Evolutionary conservation across 2,113 vertebrate species (phyloP).

Genomic region (Sigmodon hispidus): DNA sequence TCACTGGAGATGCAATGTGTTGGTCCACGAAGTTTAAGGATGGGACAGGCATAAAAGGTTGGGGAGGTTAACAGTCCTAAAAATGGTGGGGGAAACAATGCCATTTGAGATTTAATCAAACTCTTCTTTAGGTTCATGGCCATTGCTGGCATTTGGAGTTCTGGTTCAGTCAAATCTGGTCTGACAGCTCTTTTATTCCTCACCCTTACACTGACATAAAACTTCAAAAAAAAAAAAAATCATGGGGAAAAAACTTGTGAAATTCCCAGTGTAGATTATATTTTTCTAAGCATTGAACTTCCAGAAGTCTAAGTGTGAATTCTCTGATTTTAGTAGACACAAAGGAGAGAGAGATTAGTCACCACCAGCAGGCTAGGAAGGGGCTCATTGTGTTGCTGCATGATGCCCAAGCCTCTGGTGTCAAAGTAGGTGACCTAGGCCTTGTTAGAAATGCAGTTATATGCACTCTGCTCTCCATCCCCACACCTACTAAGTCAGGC

Average conservation of each 20-base stretch:
- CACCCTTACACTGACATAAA: accelerated
- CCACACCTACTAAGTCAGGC: not conserved
- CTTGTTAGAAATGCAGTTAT: not conserved
- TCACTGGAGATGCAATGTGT: not conserved
- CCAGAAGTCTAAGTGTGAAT: not conserved
- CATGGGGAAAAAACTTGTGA: not conserved
- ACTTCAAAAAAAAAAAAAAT: not conserved
- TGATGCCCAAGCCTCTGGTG: not conserved
- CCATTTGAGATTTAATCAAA: not conserved
- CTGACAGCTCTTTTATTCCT: not conserved
- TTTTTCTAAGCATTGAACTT: not conserved
- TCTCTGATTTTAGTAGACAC: not conserved
- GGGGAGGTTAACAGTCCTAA: not conserved
- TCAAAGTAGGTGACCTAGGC: not conserved
- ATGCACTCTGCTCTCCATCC: accelerated
- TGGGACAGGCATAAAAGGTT: not conserved
- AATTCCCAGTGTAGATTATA: not conserved
- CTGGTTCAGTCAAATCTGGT: accelerated
- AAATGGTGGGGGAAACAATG: not conserved
- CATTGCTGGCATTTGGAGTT: accelerated
- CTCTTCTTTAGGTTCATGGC: no score
- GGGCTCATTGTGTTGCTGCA: not conserved
- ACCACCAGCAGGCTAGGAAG: not conserved
- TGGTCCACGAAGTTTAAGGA: not conserved
- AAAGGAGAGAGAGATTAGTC: not conserved